Conservation (phyloP, 2,888 invertebrate species). For the Crossocerus cetratus region DNA sequence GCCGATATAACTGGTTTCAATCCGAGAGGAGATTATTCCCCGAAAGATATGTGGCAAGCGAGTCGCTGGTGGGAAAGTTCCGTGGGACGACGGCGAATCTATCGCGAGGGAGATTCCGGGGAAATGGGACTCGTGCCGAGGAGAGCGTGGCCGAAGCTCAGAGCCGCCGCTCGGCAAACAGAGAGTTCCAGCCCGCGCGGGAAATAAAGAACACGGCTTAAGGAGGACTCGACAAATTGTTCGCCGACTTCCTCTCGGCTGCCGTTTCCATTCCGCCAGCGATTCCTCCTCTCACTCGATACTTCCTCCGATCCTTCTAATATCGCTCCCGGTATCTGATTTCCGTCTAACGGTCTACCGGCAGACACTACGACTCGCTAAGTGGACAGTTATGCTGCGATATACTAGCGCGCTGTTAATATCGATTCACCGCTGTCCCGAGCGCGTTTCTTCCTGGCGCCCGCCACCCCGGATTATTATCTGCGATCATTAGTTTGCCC, state of each 20-base stretch:
- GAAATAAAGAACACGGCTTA: conserved; percentile 41
- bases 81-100: background rate
- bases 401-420: background rate
- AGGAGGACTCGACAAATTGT: conserved; percentile 7
- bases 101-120: conserved; percentile 31
- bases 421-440: background rate
- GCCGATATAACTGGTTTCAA: too few species aligned
- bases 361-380: background rate
- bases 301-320: background rate
- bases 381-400: background rate
- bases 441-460: background rate
- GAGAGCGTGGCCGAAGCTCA: conserved; percentile 40
- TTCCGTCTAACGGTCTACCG: background rate
- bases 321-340: background rate
- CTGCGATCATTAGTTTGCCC: conserved; percentile 34
- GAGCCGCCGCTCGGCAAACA: conserved; percentile 29
- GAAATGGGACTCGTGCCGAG: conserved; percentile 59
- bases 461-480: conserved; percentile 22
- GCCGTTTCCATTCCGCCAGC: background rate
- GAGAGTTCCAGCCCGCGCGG: background rate
- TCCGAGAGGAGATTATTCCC: conserved; percentile 19
- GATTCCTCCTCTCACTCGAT: background rate
- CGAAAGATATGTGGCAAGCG: too few species aligned
- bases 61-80: too few species aligned
- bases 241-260: background rate